phyloP scores from a whole-genome alignment of 1,140 invertebrate genomes.

The Pollicipes pollicipes region DNA sequence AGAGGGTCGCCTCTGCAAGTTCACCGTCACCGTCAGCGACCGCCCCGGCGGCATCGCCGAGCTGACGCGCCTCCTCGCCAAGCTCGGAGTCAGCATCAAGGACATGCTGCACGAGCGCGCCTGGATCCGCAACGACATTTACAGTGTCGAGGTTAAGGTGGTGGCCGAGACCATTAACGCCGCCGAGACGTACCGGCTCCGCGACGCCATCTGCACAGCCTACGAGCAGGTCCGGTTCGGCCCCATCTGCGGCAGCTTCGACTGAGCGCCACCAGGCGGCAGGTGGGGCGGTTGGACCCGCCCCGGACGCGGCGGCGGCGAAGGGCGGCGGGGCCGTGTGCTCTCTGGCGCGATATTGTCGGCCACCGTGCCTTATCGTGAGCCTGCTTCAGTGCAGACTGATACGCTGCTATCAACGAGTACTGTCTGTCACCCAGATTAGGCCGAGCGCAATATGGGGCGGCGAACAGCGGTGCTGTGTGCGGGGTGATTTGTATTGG shows the following conservation, averaged over 20 bases:
- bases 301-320: too few species aligned
- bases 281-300: neutral
- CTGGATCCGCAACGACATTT: slow-evolving; percentile 74
- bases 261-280: neutral
- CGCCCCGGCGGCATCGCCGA: slow-evolving; percentile 53
- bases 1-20: slow-evolving; percentile 68
- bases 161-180: slow-evolving; percentile 3
- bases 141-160: slow-evolving; percentile 44
- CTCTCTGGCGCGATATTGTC: too few species aligned
- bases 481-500: too few species aligned
- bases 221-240: neutral
- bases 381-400: too few species aligned
- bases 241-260: neutral
- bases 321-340: too few species aligned
- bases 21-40: slow-evolving; percentile 69
- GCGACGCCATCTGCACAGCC: neutral
- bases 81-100: slow-evolving; percentile 72
- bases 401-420: too few species aligned
- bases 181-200: neutral
- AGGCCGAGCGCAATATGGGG: too few species aligned
- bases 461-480: too few species aligned
- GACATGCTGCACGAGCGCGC: slow-evolving; percentile 86
- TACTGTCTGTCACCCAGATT: too few species aligned
- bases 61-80: slow-evolving; percentile 51
- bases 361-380: too few species aligned